These are phyloP conservation scores for Equus przewalskii DNA, from an alignment of 2,113 vertebrate species.

Conservation along the genomic window DNA sequence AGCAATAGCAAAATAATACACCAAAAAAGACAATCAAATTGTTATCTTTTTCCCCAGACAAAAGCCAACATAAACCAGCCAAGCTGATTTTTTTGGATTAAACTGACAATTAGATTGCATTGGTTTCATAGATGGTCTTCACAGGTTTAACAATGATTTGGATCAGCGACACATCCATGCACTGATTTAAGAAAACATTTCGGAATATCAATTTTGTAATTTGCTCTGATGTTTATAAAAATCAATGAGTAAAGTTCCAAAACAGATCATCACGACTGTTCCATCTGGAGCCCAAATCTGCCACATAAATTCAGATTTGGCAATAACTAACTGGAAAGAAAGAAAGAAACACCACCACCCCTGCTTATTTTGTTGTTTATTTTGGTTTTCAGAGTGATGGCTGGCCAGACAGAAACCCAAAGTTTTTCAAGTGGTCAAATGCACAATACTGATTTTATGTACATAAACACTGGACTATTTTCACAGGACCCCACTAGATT, in stretches of 20 bases:
- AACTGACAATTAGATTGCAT: neutral
- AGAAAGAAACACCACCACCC: neutral
- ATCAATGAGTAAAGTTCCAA: neutral
- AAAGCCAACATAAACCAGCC: neutral
- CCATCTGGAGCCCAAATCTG: constrained; percentile 62
- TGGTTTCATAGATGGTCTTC: neutral
- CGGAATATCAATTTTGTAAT: constrained; percentile 17
- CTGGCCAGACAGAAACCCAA: neutral
- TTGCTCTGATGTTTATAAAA: constrained; percentile 67
- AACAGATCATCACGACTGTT: neutral
- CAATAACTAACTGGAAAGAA: neutral
- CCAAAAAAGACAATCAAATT: neutral
- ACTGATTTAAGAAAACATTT: constrained; percentile 42
- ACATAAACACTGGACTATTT: neutral
- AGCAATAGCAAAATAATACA: neutral
- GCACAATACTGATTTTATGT: neutral
- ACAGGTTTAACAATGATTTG: neutral
- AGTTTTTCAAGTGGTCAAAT: neutral
- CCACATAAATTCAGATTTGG: constrained; percentile 8
- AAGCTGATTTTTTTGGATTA: neutral
- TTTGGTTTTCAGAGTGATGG: neutral
- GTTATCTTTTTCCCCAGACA: neutral
- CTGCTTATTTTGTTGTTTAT: neutral
- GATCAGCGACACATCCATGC: neutral
- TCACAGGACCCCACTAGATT: neutral